These are phyloP conservation scores for Lutraria lutraria DNA, from an alignment of 2,888 invertebrate species.

Conservation along the genomic window DNA sequence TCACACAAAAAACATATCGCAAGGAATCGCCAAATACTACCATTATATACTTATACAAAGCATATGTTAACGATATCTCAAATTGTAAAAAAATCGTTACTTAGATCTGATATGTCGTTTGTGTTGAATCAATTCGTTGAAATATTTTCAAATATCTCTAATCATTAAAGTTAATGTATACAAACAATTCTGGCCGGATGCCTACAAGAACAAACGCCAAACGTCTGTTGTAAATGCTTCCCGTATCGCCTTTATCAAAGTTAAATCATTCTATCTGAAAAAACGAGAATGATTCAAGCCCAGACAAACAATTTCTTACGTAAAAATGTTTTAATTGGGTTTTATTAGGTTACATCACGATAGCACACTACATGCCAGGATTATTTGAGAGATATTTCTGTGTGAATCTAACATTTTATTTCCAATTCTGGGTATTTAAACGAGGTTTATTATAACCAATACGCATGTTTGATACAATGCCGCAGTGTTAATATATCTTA, in stretches of 20 bases:
- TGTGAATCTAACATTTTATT: too few species aligned
- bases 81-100: too few species aligned
- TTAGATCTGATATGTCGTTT: not conserved
- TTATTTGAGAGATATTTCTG: too few species aligned
- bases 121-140: not conserved
- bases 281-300: not conserved
- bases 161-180: not conserved
- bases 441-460: too few species aligned
- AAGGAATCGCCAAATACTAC: too few species aligned
- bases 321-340: not conserved
- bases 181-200: not conserved
- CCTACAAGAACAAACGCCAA: not conserved
- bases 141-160: not conserved
- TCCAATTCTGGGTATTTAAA: too few species aligned
- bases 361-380: too few species aligned
- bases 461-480: too few species aligned
- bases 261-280: not conserved
- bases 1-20: too few species aligned
- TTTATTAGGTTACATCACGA: not conserved
- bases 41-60: too few species aligned
- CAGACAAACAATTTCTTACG: not conserved
- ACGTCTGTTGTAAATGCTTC: not conserved
- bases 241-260: not conserved
- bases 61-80: too few species aligned
- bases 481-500: too few species aligned